These are phyloP conservation scores for Mus pahari DNA, from an alignment of 2,113 vertebrate species.

Conservation along the genomic window DNA sequence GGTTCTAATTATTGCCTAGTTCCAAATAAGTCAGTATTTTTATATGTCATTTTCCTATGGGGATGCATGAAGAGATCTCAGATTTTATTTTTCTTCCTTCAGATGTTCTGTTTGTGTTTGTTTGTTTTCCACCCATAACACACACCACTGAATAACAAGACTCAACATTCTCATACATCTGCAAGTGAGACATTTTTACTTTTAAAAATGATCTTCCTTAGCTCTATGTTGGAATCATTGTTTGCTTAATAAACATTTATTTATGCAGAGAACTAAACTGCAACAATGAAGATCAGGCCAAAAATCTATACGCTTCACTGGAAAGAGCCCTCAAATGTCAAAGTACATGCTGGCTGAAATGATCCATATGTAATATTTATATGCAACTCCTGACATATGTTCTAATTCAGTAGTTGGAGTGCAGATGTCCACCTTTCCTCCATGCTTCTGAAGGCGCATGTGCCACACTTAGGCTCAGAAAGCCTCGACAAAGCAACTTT, in stretches of 20 bases:
- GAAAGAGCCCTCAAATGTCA: neutral
- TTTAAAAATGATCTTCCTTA: neutral
- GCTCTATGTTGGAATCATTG: neutral
- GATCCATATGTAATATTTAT: neutral
- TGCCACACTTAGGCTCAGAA: neutral
- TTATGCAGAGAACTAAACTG: conserved; percentile 2
- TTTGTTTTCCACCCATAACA: neutral
- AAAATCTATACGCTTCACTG: neutral
- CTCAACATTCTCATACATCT: neutral
- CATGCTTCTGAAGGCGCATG: neutral
- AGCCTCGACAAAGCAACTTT: neutral
- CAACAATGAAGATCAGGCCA: neutral
- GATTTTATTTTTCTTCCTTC: neutral
- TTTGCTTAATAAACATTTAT: neutral
- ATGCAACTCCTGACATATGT: neutral
- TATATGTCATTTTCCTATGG: neutral
- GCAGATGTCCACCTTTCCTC: neutral
- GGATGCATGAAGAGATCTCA: neutral
- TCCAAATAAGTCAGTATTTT: neutral
- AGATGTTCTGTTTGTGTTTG: neutral
- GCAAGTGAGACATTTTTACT: neutral
- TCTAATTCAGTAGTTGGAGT: neutral
- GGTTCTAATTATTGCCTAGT: neutral
- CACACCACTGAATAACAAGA: neutral
- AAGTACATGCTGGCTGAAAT: neutral